These are phyloP conservation scores for Podarcis raffonei DNA, from an alignment of 2,113 vertebrate genomes.

Conservation along the genomic window DNA sequence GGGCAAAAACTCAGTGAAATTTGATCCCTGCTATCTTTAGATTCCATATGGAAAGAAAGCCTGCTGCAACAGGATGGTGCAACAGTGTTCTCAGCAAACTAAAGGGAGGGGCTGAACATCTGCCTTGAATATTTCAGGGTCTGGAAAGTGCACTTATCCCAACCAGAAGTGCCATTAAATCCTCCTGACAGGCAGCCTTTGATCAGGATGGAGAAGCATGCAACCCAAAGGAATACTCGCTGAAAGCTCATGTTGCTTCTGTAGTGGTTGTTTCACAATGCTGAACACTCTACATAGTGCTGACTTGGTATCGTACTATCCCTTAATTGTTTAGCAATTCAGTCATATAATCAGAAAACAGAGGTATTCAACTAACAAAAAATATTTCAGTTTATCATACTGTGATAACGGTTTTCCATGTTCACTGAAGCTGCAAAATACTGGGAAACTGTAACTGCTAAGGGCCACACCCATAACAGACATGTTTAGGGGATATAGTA, in stretches of 20 bases:
- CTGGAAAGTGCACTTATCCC: neutral
- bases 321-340: neutral
- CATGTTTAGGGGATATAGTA: too few relatives aligned
- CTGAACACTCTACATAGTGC: conserved; percentile 9
- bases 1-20: neutral
- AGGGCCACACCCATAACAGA: too few relatives aligned
- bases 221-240: neutral
- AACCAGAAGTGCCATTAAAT: conserved; percentile 17
- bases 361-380: too few relatives aligned
- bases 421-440: too few relatives aligned
- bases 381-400: too few relatives aligned
- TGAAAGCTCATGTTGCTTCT: too few relatives aligned
- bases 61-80: fast-evolving
- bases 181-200: neutral
- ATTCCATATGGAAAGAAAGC: conserved; percentile 2
- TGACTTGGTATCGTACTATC: too few relatives aligned
- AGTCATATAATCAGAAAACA: neutral
- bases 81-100: neutral
- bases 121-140: neutral
- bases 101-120: neutral
- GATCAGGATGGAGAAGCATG: neutral
- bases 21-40: neutral
- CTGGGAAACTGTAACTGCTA: too few relatives aligned
- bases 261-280: conserved; percentile 13
- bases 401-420: too few relatives aligned